These are phyloP conservation scores for Caenorhabditis japonica DNA, from an alignment of 2,888 invertebrate genomes.

Conservation along the genomic window DNA sequence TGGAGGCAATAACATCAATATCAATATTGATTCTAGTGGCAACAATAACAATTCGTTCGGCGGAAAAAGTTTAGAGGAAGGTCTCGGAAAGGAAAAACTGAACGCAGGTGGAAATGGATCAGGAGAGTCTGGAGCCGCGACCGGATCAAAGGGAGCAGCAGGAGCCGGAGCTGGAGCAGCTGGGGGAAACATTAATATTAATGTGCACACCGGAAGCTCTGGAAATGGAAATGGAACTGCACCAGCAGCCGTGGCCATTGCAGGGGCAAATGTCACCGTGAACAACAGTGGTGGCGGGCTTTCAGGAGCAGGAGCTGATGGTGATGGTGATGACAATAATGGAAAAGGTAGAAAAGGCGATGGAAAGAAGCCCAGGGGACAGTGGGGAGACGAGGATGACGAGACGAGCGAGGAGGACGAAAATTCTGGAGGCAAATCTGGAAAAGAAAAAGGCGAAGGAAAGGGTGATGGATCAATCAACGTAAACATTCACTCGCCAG, in stretches of 20 bases:
- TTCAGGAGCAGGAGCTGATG: neutral
- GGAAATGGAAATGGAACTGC: constrained; percentile 28
- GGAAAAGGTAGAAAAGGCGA: neutral
- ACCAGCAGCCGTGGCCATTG: constrained; percentile 36
- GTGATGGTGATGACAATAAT: neutral
- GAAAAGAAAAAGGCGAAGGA: neutral
- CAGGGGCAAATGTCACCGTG: constrained; percentile 22
- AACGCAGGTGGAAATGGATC: too few relatives aligned
- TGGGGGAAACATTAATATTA: constrained; percentile 60
- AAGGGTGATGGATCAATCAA: constrained; percentile 26
- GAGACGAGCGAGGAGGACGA: neutral
- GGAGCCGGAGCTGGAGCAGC: constrained; percentile 1
- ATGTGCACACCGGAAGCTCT: constrained; percentile 49
- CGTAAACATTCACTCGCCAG: constrained; percentile 42
- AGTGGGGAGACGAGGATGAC: constrained; percentile 10
- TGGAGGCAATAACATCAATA: constrained; percentile 44
- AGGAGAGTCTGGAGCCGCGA: too few relatives aligned
- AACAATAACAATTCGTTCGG: constrained; percentile 47
- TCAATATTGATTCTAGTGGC: constrained; percentile 50
- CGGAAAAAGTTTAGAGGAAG: constrained; percentile 15
- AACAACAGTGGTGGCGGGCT: constrained; percentile 3
- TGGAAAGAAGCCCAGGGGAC: constrained; percentile 9
- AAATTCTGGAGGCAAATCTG: constrained; percentile 1
- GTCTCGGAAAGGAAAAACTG: constrained; percentile 10
- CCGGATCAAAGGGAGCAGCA: neutral